Base-by-base conservation (phyloP, 64 coral and sea anemone species). In the Hydrozoanthus tunicans region DNA sequence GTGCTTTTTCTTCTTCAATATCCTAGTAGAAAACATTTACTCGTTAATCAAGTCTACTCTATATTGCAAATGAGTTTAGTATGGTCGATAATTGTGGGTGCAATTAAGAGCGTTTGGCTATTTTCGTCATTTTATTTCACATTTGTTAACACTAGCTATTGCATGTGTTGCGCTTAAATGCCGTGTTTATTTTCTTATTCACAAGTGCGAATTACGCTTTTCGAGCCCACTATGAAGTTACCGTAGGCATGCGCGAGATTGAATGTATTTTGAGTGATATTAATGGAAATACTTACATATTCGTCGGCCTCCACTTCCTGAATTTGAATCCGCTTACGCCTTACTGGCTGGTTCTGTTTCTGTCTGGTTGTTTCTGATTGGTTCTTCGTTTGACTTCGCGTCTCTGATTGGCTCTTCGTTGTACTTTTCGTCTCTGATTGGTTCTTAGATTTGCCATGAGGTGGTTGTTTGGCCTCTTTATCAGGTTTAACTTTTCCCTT, bases 251-350 rank as follows among this genome's bases (percentile, higher is more conserved):
- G 11, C 26, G 2, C 2, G 10, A 6, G 23, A 76, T 76, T 0
- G 0, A 11, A 10, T 76, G 9, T 10, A 11, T 9, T 24, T 74
- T 74, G 4, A 27, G 20, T 25, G 5, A 27, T 32, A 43, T 11
- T 66, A 15, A 11, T 11, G 12, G 64, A 76, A 51, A 51, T 70
- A 9, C 53, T 58, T 62, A 88, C 84, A 53, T 88, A 68, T 32
- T 88, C 84, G 17, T 88, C 84, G 0, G 69, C 84, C 11, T 88
- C 84, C 26, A 88, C 84, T 88, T 88, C 84, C 20, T 75, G 56
- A 60, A 88, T 88, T 11, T 88, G 69, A 88, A 88, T 88, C 24
- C 84, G 68, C 56, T 88, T 88, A 6, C 6, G 3, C 58, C 4
- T 80, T 17, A 43, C 23, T 80, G 2, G 1, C 71, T 11, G 8